These are phyloP conservation scores for Columba livia DNA, from an alignment of 2,113 vertebrate genomes.

Conservation along the genomic window DNA sequence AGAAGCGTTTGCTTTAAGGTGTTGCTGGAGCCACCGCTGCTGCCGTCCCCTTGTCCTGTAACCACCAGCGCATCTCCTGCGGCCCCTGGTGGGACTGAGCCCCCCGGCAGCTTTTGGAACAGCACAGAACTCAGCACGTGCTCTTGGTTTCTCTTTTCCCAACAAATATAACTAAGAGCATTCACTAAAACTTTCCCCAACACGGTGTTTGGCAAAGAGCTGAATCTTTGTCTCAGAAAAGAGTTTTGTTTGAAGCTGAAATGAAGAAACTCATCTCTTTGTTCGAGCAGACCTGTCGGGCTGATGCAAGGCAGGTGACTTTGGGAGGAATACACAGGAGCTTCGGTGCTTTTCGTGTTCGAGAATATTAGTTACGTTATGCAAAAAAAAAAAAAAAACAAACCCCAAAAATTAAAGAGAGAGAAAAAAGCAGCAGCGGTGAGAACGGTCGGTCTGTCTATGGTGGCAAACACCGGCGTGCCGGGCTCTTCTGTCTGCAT, in stretches of 20 bases:
- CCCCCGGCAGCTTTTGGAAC: not conserved
- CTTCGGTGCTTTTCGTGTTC: rapidly evolving
- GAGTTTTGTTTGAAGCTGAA: not conserved
- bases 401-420: rapidly evolving
- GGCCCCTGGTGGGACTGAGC: not conserved
- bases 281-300: not conserved
- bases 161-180: rapidly evolving
- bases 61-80: not conserved
- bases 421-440: not conserved
- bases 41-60: too few relatives aligned
- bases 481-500: not conserved
- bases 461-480: not conserved
- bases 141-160: rapidly evolving
- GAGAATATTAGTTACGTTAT: rapidly evolving
- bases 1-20: rapidly evolving
- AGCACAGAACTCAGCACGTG: not conserved
- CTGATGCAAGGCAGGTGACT: rapidly evolving
- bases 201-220: rapidly evolving
- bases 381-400: too few relatives aligned
- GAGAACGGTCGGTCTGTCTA: not conserved
- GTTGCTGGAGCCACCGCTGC: rapidly evolving
- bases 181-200: rapidly evolving
- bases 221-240: rapidly evolving
- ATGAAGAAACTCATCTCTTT: not conserved
- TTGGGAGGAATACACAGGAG: not conserved